Evolutionary conservation across 2,797 vertebrate species (phyloP), one percentile per base, ranked within the genome.

Genomic region (Halcyon chelicuti): DNA sequence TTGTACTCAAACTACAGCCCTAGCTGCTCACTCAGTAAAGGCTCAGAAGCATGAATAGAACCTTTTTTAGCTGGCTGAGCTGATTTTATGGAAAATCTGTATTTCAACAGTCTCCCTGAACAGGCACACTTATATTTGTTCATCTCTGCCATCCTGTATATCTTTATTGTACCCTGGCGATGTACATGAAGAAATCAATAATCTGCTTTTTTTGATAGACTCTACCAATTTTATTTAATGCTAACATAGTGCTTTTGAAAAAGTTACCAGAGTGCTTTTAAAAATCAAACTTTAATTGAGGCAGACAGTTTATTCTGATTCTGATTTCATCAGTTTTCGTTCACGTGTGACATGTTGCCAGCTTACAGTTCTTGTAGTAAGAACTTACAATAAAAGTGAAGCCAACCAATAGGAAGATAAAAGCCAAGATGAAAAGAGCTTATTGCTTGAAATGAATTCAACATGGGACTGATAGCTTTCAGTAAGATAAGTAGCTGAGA

Each of bases 361-460:
- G 44, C 60, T 96, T 87, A 75, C 52, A 82, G 52, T 28, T 86
- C 63, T 47, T 85, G 79, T 70, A 93, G 84, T 93, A 94, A 95
- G 95, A 77, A 70, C 8, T 87, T 93, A 60, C 57, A 94, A 88
- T 90, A 90, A 97, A 96, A 75, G 25, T 85, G 51, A 9, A 40
- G 26, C 14, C 15, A 28, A 26, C 79, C 90, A 88, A 35, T 47
- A 76, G 75, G 74, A 95, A 87, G 91, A 83, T 94, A 93, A 96
- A 94, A 96, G 15, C 68, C 17, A 87, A 84, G 40, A 91, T n/a
- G 13, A 87, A 93, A 93, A 88, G 18, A 93, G 13, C 54, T 87
- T 61, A 95, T 92, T 96, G 12, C 47, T 88, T 78, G 78, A 94
- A 74, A 66, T 83, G 46, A 94, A 76, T 96, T 95, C 86, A 90